Evolutionary conservation across 2,797 vertebrate species (phyloP), one percentile per base, ranked within the genome.

Genomic region (Antennarius maculatus): DNA sequence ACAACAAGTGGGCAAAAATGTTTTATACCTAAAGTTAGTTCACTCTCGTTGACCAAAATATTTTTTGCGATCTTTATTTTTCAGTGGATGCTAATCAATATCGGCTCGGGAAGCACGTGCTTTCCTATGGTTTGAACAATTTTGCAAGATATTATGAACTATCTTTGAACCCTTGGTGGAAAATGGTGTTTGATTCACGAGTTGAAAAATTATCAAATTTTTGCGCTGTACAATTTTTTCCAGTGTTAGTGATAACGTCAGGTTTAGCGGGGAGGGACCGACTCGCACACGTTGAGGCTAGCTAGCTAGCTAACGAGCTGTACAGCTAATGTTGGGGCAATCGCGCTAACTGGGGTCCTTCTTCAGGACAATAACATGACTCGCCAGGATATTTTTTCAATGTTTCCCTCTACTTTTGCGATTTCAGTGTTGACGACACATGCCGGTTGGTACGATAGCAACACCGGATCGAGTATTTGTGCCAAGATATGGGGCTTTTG

Each of bases 221-320:
- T 0, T 0, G 6, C 4, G 42, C 5, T n/a, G 8, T 15, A 2
- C 1, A 7, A 16, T 56, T 18, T 23, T 3, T 8, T 5, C 4
- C 4, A 43, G 48, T 6, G 42, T 64, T 43, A 41, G 13, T 27
- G 31, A 9, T 61, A 63, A 48, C 17, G 39, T 71, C 69, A 23
- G 13, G 74, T 67, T 82, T 64, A 69, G 56, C 74, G 74, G 75
- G 70, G 77, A 80, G 76, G 79, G 80, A 68, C 74, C n/a, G 69
- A 59, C 58, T 83, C 78, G 77, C 76, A 86, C 83, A 90, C 85
- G 87, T 87, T 88, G 75, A 73, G 39, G 72, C 74, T 85, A 82
- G 76, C 79, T 84, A 82, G 86, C 82, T 82, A 82, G 86, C 82
- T 82, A 78, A 71, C 67, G 37, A 56, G 85, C 88, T 90, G 61